Percentiles rank a stretch among this genome's conserved stretches.
Conservation (phyloP, 2,113 vertebrate genomes). For the Progne subis region DNA sequence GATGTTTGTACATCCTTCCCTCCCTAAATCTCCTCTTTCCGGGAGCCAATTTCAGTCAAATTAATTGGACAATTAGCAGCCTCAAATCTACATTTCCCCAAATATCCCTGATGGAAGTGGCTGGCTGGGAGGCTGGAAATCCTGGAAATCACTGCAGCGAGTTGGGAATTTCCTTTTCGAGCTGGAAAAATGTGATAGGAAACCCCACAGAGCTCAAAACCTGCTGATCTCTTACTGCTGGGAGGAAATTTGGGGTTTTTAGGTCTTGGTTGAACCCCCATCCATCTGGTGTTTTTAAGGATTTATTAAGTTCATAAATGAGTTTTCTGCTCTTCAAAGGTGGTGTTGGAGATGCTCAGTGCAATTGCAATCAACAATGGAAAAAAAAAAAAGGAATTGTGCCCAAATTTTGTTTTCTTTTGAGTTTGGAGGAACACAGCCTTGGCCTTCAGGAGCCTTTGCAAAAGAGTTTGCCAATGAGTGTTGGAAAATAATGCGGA, state of each 20-base stretch:
- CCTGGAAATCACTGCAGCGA: not conserved
- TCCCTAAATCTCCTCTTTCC: not conserved
- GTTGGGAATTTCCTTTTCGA: not conserved
- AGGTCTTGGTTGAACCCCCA: not conserved
- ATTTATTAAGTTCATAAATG: not conserved
- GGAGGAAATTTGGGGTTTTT: not conserved
- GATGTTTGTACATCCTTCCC: not conserved
- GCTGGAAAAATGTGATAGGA: rapidly evolving
- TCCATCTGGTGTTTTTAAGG: not conserved
- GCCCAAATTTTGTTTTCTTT: not conserved
- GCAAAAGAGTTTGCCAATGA: not conserved
- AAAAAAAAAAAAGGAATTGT: not conserved
- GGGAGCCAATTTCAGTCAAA: not conserved
- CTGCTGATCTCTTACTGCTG: rapidly evolving
- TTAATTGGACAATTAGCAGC: not conserved
- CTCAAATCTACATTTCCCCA: rapidly evolving
- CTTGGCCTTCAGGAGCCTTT: not conserved
- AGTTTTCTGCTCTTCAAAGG: not conserved
- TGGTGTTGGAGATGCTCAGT: not conserved
- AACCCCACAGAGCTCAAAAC: not conserved
- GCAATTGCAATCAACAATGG: not conserved
- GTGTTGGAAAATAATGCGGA: not conserved
- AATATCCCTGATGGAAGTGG: not conserved
- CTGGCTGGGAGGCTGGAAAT: not conserved
- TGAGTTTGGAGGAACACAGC: not conserved